A percentile compares a stretch with the other conserved stretches of the same genome.
phyloP scores from a whole-genome alignment of 2,888 invertebrate genomes.

The Pandemis heparana region DNA sequence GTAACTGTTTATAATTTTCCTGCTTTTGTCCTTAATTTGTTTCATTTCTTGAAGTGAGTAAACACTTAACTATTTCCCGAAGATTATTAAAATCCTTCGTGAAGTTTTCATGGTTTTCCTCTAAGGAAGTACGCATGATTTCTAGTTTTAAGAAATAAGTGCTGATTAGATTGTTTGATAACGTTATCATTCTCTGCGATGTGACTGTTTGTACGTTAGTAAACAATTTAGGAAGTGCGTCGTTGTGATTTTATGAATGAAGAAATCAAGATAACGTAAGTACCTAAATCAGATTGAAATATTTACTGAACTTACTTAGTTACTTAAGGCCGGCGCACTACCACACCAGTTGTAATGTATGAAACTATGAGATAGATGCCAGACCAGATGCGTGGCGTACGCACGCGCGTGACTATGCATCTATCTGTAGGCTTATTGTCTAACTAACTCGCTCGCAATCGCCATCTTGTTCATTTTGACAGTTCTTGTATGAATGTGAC shows the following conservation, averaged over 20 bases:
- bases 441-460: no score
- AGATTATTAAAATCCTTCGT: neutral
- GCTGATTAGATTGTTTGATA: constrained; percentile 16
- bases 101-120: constrained; percentile 1
- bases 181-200: constrained; percentile 28
- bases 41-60: neutral
- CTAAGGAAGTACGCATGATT: neutral
- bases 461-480: no score
- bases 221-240: constrained; percentile 25
- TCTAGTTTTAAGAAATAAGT: constrained; percentile 6
- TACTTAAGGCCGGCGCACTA: no score
- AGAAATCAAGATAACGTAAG: constrained; percentile 31
- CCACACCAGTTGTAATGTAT: no score
- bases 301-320: no score
- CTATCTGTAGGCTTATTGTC: no score
- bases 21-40: no score
- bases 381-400: no score
- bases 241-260: constrained; percentile 9
- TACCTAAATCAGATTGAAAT: neutral
- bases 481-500: no score
- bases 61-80: neutral
- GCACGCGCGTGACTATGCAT: no score
- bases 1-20: no score
- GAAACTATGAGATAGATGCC: no score
- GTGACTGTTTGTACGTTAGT: constrained; percentile 19